Percentiles rank a stretch among this genome's conserved stretches.
Evolutionary conservation across 2,113 vertebrate genomes (phyloP).

Genomic region (Tor tambroides): DNA sequence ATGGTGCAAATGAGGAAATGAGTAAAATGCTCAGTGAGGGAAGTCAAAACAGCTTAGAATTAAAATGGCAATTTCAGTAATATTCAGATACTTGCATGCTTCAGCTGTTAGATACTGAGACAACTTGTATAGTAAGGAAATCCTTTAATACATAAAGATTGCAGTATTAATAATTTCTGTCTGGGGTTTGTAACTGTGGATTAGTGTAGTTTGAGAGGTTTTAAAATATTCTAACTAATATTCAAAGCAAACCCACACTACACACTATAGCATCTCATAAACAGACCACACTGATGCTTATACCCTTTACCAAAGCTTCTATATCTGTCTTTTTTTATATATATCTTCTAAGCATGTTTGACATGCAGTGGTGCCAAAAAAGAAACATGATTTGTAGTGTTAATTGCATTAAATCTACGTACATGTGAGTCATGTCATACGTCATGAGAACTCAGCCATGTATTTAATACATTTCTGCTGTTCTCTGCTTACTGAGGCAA

Average conservation of each 20-base stretch:
- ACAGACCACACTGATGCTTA: conserved; percentile 5
- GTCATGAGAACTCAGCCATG: neutral
- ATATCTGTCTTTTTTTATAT: neutral
- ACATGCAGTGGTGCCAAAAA: neutral
- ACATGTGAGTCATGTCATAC: neutral
- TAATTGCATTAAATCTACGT: neutral
- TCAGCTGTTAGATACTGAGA: neutral
- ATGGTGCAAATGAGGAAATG: neutral
- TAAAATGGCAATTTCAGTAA: neutral
- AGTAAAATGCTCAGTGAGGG: neutral
- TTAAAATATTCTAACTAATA: neutral
- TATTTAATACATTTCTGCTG: neutral
- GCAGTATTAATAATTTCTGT: neutral
- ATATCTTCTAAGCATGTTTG: neutral
- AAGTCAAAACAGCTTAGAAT: neutral
- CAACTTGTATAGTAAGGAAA: neutral
- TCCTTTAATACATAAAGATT: neutral
- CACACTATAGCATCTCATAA: neutral
- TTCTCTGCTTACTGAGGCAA: neutral
- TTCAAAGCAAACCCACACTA: neutral
- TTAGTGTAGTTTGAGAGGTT: neutral
- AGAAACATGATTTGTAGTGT: neutral
- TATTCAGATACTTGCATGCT: neutral
- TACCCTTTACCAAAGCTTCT: conserved; percentile 49
- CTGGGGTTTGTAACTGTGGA: neutral